These are phyloP conservation scores for Diadema setosum DNA, from an alignment of 35 echinoderm and acorn worm genomes.

Conservation along the genomic window DNA sequence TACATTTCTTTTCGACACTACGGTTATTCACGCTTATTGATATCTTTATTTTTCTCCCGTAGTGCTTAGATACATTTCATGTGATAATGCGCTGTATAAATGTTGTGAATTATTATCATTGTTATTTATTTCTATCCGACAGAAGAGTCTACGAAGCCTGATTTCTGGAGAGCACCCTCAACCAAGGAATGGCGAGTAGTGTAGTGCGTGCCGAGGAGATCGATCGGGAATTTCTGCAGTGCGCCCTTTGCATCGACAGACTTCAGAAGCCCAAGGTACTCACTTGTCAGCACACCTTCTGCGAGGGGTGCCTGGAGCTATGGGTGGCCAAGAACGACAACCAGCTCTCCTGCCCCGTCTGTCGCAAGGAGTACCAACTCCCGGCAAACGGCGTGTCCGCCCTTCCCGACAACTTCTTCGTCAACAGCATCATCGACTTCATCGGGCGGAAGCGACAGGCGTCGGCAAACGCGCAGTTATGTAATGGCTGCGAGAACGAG, in stretches of 20 bases:
- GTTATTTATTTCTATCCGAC: background rate
- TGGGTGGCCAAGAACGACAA: conserved; percentile 76
- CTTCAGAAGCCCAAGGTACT: conserved; percentile 87
- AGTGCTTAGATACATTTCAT: too few relatives aligned
- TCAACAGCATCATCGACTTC: conserved; percentile 98
- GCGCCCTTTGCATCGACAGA: conserved; percentile 91
- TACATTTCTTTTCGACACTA: too few relatives aligned
- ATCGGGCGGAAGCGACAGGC: conserved; percentile 75
- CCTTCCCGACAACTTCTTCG: conserved; percentile 96
- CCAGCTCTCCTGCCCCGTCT: conserved; percentile 83
- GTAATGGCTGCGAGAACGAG: conserved; percentile 79
- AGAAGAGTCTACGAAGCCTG: background rate
- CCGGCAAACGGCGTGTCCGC: conserved; percentile 45
- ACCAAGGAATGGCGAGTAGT: conserved; percentile 32
- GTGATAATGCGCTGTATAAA: background rate
- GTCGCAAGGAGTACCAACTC: conserved; percentile 79
- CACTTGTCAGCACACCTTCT: conserved; percentile 93
- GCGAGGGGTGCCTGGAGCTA: conserved; percentile 72
- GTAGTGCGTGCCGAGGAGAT: conserved; percentile 69
- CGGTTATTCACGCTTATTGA: background rate
- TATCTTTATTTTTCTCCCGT: too few relatives aligned
- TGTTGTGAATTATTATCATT: background rate
- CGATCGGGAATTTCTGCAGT: conserved; percentile 86
- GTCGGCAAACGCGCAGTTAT: conserved; percentile 28
- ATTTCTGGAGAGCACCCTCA: background rate